Percentiles rank a stretch among this genome's conserved stretches.
Evolutionary conservation across 2,797 vertebrate genomes (phyloP).

Genomic region (Neomorphus geoffroyi): DNA sequence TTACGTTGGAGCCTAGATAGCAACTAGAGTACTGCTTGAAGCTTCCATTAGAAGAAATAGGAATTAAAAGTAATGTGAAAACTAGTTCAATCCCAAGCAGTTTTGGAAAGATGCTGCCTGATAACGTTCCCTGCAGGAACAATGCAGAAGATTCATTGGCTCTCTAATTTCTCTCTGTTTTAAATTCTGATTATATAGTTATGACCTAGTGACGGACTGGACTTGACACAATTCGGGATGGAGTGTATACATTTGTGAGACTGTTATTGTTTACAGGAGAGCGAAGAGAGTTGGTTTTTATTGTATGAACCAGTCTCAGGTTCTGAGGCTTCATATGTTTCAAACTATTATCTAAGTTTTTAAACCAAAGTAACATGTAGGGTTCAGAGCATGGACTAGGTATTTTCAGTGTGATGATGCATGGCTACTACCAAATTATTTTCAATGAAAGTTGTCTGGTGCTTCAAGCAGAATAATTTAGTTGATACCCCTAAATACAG

Average conservation of each 20-base stretch:
- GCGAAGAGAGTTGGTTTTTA: background rate
- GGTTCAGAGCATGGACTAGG: background rate
- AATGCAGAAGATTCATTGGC: background rate
- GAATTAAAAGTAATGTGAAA: background rate
- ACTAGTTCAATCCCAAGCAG: background rate
- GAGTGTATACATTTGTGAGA: background rate
- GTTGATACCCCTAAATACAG: background rate
- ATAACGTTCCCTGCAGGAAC: background rate
- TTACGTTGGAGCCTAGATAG: background rate
- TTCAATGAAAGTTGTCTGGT: background rate
- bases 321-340: background rate
- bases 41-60: background rate
- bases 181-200: background rate
- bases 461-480: background rate
- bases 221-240: background rate
- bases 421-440: background rate
- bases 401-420: background rate
- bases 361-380: background rate
- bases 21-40: background rate
- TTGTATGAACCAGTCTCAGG: background rate
- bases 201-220: background rate
- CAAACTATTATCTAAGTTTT: background rate
- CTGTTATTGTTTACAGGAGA: background rate
- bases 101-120: background rate
- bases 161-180: background rate